These are phyloP conservation scores for Alloscopus bannaensis DNA, from an alignment of 2,888 invertebrate species.

Conservation along the genomic window DNA sequence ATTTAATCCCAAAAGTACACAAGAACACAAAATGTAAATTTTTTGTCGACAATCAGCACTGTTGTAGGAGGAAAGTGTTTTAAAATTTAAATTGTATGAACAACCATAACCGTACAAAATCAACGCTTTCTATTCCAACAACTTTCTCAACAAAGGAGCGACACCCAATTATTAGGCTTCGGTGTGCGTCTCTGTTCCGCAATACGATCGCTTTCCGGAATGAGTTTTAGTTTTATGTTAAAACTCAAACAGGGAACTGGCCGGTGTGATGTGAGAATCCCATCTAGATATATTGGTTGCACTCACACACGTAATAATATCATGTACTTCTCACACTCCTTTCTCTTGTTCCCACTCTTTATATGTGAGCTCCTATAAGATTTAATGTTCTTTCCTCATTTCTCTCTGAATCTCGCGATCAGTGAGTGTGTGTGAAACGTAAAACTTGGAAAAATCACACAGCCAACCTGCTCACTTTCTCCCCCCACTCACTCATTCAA, in stretches of 20 bases:
- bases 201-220: neutral
- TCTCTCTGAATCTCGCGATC: neutral
- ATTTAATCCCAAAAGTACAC: too few species aligned
- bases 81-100: neutral
- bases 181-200: neutral
- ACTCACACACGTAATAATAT: slow-evolving; percentile 12
- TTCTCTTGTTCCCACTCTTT: neutral
- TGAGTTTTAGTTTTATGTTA: slow-evolving; percentile 17
- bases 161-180: neutral
- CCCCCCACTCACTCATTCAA: slow-evolving; percentile 3
- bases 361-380: neutral
- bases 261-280: slow-evolving; percentile 19
- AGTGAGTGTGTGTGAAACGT: neutral
- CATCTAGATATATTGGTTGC: slow-evolving; percentile 19
- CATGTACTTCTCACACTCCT: too few species aligned
- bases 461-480: neutral
- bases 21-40: too few species aligned
- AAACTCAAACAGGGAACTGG: slow-evolving; percentile 39
- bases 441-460: neutral
- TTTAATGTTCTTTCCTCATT: neutral
- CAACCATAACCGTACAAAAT: neutral
- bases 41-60: too few species aligned
- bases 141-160: neutral
- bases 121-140: neutral
- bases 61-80: too few species aligned